Evolutionary conservation across 2,797 vertebrate species (phyloP), one percentile per base, ranked within the genome.

Genomic region (Neoniphon sammara): DNA sequence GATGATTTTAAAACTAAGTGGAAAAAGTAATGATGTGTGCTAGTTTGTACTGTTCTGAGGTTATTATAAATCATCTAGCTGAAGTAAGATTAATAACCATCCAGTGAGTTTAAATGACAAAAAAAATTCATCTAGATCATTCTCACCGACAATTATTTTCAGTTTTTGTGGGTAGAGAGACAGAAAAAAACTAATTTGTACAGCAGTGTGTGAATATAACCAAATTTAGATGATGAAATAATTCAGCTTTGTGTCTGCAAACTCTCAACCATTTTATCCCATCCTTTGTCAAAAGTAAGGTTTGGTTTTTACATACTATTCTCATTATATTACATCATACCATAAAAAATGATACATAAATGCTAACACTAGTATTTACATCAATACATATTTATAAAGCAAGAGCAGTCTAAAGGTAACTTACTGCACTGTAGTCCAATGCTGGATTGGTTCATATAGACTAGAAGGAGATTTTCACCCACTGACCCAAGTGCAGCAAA

Each of bases 381-480:
- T 44, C 18, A 58, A 64, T 15, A 61, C 4, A 7, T 50, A 15
- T 69, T 56, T 30, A 20, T 7, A 55, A 52, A 25, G 25, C 42
- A 56, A 12, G 18, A 63, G 9, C 30, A 7, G 36, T 20, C 21
- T 54, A 18, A 56, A 49, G 65, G 60, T 15, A 68, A 15, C 10
- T 9, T n/a, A 11, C 17, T 21, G 31, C 30, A n/a, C 3, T 58
- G 14, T 18, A 5, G 49, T 68, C 5, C 25, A 30, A 62, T 23
- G 27, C 62, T 14, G 50, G 4, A 5, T 68, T 64, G 60, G 39
- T 50, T 72, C 49, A 47, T 53, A 55, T 66, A 73, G 58, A 39
- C 56, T 53, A 47, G 14, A 68, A 47, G 52, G 14, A 54, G 39
- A 66, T 65, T 12, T 44, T 68, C 58, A 66, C 47, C 25, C 57